These are phyloP conservation scores for Atopsyche davidsoni DNA, from an alignment of 1,140 invertebrate species.

Conservation along the genomic window DNA sequence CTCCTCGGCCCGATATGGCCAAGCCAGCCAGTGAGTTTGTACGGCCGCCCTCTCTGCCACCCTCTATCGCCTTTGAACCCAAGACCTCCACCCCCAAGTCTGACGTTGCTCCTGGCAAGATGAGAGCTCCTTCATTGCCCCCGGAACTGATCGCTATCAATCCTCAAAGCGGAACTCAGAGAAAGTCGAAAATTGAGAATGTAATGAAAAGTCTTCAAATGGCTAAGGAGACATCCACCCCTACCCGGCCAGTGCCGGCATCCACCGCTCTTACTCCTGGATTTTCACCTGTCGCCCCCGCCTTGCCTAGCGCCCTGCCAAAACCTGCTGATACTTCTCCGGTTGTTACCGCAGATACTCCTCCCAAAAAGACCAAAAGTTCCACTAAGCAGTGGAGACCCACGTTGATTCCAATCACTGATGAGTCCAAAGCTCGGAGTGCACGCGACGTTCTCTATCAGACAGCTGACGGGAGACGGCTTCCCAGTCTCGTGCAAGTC, in stretches of 20 bases:
- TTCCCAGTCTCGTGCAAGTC: constrained; percentile 54
- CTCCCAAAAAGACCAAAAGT: constrained; percentile 46
- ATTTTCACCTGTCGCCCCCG: constrained; percentile 28
- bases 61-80: constrained; percentile 8
- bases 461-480: constrained; percentile 49
- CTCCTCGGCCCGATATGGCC: constrained; percentile 30
- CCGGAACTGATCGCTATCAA: constrained; percentile 47
- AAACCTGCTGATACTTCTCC: constrained; percentile 30
- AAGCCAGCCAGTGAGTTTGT: constrained; percentile 20
- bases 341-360: constrained; percentile 33
- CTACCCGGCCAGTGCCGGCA: constrained; percentile 38
- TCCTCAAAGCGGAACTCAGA: constrained; percentile 40
- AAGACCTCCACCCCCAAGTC: constrained; percentile 17
- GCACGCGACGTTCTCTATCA: constrained; percentile 47
- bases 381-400: constrained; percentile 59
- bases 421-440: constrained; percentile 33
- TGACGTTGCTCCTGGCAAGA: constrained; percentile 12
- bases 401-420: constrained; percentile 60
- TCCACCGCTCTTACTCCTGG: constrained; percentile 7
- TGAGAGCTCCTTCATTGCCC: constrained; percentile 32
- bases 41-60: constrained; percentile 8
- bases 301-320: constrained; percentile 9
- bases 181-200: constrained; percentile 45
- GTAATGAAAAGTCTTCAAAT: constrained; percentile 46
- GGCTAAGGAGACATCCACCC: constrained; percentile 41